A percentile compares a stretch with the other conserved stretches of the same genome.
Evolutionary conservation across 2,797 vertebrate genomes (phyloP).

Genomic region (Clarias laeviceps): DNA sequence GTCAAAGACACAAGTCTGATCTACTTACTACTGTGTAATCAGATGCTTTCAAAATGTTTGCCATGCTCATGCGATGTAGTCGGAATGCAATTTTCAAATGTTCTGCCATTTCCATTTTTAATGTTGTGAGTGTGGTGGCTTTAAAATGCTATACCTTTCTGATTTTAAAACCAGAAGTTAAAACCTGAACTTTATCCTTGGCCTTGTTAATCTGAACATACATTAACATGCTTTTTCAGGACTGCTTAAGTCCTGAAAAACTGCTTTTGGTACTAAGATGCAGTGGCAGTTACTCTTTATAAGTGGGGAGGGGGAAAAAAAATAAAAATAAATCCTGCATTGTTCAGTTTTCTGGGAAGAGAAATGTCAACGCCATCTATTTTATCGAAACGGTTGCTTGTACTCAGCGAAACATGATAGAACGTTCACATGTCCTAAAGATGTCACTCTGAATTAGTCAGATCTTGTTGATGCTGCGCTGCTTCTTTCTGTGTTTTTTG

Average conservation of each 20-base stretch:
- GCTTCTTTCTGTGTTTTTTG: background rate
- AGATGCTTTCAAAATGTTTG: background rate
- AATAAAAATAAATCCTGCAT: background rate
- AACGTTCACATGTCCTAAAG: background rate
- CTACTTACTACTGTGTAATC: background rate
- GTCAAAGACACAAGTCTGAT: background rate
- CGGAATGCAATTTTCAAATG: background rate
- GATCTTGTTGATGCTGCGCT: background rate
- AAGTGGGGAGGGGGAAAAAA: background rate
- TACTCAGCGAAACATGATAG: background rate
- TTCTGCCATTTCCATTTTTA: background rate
- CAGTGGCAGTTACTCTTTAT: background rate
- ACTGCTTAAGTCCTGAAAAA: too few relatives aligned
- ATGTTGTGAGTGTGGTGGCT: too few relatives aligned
- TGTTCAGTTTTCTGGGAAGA: background rate
- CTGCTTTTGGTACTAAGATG: background rate
- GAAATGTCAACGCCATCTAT: background rate
- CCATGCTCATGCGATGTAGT: background rate
- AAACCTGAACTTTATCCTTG: too few relatives aligned
- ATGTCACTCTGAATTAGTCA: slow-evolving; percentile 11
- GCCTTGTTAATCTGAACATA: background rate
- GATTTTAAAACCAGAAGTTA: background rate
- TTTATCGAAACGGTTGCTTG: slow-evolving; percentile 6
- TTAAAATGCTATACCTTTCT: background rate
- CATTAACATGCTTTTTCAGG: background rate